Percentiles rank a stretch among this genome's conserved stretches.
These are phyloP conservation scores for Cassiopea xamachana DNA, from an alignment of 30 jellyfish, hydroid and myxozoan genomes.

Conservation along the genomic window DNA sequence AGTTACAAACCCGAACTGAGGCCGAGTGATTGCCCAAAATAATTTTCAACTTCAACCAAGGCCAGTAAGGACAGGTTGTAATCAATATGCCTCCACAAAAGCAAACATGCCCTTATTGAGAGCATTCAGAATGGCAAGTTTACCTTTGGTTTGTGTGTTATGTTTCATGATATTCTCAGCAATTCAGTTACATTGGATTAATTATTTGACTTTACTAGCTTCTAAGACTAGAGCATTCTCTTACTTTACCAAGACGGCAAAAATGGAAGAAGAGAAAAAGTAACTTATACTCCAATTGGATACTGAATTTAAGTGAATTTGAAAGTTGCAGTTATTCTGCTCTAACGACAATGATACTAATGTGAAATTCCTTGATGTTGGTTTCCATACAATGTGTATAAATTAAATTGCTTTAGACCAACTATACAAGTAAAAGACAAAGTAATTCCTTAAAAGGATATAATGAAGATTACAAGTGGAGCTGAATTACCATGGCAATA, in stretches of 20 bases:
- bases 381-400: too few species aligned
- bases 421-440: too few species aligned
- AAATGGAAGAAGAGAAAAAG: neutral
- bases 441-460: too few species aligned
- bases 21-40: conserved; percentile 31
- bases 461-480: too few species aligned
- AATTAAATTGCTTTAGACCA: too few species aligned
- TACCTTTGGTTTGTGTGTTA: too few species aligned
- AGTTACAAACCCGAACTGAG: conserved; percentile 33
- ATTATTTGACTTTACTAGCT: neutral
- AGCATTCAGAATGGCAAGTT: neutral
- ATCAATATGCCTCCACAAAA: neutral
- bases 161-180: too few species aligned
- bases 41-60: neutral
- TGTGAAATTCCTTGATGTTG: too few species aligned
- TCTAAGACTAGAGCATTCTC: neutral
- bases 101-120: neutral
- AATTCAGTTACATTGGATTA: too few species aligned
- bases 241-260: neutral
- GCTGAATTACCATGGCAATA: too few species aligned
- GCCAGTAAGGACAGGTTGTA: neutral
- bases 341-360: too few species aligned
- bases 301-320: neutral
- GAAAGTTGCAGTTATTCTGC: neutral
- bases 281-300: neutral